phyloP scores from a whole-genome alignment of 2,888 invertebrate species.

The Hemicrepidius hirtus region DNA sequence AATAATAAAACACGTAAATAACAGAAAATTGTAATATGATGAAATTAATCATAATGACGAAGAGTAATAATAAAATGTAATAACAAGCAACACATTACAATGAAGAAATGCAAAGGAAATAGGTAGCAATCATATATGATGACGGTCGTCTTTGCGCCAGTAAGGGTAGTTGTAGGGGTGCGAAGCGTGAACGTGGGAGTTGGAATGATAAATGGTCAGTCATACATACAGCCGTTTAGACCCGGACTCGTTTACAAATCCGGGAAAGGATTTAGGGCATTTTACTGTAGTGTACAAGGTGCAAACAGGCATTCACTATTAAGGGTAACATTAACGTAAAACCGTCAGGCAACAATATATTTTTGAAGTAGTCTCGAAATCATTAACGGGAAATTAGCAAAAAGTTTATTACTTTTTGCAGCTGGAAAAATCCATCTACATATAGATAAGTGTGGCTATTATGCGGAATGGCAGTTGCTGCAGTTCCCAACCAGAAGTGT shows the following conservation, averaged over 20 bases:
- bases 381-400: conserved; percentile 54
- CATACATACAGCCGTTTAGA: conserved; percentile 71
- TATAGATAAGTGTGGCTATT: conserved; percentile 57
- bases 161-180: conserved; percentile 49
- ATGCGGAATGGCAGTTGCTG: conserved; percentile 49
- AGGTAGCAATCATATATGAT: conserved; percentile 58
- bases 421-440: conserved; percentile 54
- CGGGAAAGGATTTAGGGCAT: conserved; percentile 71
- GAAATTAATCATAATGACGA: conserved; percentile 37
- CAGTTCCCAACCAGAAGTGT: conserved; percentile 51
- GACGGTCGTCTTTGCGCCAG: conserved; percentile 55
- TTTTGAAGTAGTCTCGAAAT: conserved; percentile 58
- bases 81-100: conserved; percentile 54
- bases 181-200: conserved; percentile 62
- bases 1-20: too few relatives aligned
- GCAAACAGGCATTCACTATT: conserved; percentile 60
- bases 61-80: conserved; percentile 56
- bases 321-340: conserved; percentile 26
- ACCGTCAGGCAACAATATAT: conserved; percentile 51
- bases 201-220: conserved; percentile 72
- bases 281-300: conserved; percentile 64
- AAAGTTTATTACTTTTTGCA: conserved; percentile 29
- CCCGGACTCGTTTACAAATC: conserved; percentile 71
- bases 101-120: conserved; percentile 60
- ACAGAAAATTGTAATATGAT: conserved; percentile 7